Percentiles rank a stretch among this genome's conserved stretches.
phyloP scores from a whole-genome alignment of 2,797 vertebrate species.

The Danionella dracula region DNA sequence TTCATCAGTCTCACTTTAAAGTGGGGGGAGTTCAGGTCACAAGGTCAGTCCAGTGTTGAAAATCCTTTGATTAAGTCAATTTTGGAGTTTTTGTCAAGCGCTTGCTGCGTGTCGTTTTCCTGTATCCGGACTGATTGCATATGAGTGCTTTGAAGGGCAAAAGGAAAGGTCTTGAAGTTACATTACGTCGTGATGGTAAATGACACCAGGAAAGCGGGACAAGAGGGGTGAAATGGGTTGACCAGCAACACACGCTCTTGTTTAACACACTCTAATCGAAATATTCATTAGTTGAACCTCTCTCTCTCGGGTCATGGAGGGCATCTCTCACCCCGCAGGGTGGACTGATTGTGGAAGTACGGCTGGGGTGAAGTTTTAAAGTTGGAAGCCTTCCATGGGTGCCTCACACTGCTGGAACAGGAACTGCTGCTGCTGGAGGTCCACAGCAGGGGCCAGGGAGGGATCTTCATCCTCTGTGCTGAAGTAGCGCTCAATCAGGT shows the following conservation, averaged over 20 bases:
- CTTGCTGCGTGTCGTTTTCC: conserved; percentile 20
- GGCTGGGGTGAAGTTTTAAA: conserved; percentile 69
- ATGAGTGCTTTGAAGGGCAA: conserved; percentile 1
- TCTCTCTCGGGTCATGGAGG: conserved; percentile 48
- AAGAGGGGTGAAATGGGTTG: conserved; percentile 42
- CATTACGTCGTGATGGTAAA: conserved; percentile 48
- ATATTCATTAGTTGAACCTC: conserved; percentile 53
- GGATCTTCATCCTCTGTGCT: conserved; percentile 94
- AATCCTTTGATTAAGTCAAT: conserved; percentile 56
- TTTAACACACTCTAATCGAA: conserved; percentile 55
- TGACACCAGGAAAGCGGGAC: conserved; percentile 52
- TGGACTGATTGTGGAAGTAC: conserved; percentile 32
- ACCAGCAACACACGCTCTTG: conserved; percentile 61
- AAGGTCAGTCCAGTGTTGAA: conserved; percentile 68
- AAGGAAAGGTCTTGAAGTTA: too few species aligned
- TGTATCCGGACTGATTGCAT: conserved; percentile 14
- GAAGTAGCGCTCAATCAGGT: conserved; percentile 97
- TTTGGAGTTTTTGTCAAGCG: conserved; percentile 57
- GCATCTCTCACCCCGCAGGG: conserved; percentile 12
- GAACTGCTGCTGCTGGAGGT: conserved; percentile 94
- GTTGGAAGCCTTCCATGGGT: conserved; percentile 98
- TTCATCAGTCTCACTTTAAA: conserved; percentile 44
- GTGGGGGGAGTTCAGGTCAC: conserved; percentile 36
- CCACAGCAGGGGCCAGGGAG: conserved; percentile 88
- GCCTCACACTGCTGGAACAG: conserved; percentile 98